Percentiles rank a stretch among this genome's conserved stretches.
Conservation (phyloP, 2,797 vertebrate genomes). For the Halcyon leucocephala region DNA sequence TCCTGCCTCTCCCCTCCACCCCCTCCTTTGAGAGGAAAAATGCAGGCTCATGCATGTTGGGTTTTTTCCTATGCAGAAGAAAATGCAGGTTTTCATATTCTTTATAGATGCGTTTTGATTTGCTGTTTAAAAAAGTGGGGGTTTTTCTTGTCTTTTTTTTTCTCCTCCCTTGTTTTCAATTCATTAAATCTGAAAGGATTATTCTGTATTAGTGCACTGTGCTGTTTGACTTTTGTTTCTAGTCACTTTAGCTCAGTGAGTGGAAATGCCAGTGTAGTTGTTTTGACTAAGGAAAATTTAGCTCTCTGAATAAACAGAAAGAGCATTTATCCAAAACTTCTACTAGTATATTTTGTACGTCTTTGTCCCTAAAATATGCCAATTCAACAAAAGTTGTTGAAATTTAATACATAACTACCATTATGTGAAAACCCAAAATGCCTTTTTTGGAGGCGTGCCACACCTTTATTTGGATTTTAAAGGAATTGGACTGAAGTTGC, state of each 20-base stretch:
- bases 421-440: background rate
- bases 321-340: background rate
- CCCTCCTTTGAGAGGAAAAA: background rate
- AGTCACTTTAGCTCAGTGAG: background rate
- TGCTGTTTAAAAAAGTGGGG: background rate
- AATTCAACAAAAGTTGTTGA: background rate
- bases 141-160: too few species aligned
- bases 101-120: background rate
- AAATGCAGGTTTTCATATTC: background rate
- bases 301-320: background rate
- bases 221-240: background rate
- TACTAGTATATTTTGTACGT: background rate
- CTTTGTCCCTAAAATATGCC: background rate
- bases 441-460: background rate
- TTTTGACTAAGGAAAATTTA: background rate
- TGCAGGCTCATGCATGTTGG: background rate
- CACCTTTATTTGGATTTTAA: background rate
- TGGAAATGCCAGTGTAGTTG: background rate
- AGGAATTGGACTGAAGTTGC: background rate
- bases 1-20: background rate
- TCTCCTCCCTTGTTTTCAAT: background rate
- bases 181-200: background rate
- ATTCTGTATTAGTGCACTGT: background rate
- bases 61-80: background rate
- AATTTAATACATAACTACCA: background rate